Evolutionary conservation across 2,113 vertebrate genomes (phyloP).

Genomic region (Cheilinus undulatus): DNA sequence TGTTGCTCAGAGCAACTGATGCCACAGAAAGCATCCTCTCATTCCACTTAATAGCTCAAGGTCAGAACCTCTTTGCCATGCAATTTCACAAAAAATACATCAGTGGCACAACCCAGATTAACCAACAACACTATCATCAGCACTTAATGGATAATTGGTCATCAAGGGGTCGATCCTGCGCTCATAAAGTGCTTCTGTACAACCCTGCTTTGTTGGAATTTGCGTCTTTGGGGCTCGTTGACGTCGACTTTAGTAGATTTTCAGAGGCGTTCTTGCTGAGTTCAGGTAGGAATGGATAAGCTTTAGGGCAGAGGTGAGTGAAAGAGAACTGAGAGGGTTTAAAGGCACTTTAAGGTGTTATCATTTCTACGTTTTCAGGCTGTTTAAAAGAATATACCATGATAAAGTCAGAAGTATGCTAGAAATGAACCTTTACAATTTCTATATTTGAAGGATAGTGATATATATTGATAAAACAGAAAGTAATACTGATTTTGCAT

Average conservation of each 20-base stretch:
- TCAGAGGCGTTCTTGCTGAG: conserved; percentile 7
- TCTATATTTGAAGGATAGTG: conserved; percentile 10
- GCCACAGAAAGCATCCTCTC: not conserved
- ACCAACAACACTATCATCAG: not conserved
- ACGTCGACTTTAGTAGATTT: not conserved
- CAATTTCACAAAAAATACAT: conserved; percentile 24
- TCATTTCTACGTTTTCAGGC: conserved; percentile 2
- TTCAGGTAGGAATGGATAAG: conserved; percentile 10
- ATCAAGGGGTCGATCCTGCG: conserved; percentile 20
- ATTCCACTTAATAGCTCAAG: conserved; percentile 22
- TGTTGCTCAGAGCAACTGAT: not conserved
- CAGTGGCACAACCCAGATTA: conserved; percentile 3
- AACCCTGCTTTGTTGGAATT: not conserved
- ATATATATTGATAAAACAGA: not conserved
- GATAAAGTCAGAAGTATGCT: conserved; percentile 1
- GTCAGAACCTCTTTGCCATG: conserved; percentile 2
- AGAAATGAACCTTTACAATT: not conserved
- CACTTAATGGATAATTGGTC: conserved; percentile 31
- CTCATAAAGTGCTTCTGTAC: not conserved
- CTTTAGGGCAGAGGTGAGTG: not conserved
- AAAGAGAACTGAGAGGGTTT: conserved; percentile 1
- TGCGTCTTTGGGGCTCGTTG: conserved; percentile 8
- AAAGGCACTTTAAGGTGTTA: not conserved
- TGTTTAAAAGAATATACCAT: conserved; percentile 3
- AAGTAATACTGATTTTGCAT: conserved; percentile 1